Evolutionary conservation across 2,888 invertebrate species (phyloP).

Genomic region (Lucinisca nassula): DNA sequence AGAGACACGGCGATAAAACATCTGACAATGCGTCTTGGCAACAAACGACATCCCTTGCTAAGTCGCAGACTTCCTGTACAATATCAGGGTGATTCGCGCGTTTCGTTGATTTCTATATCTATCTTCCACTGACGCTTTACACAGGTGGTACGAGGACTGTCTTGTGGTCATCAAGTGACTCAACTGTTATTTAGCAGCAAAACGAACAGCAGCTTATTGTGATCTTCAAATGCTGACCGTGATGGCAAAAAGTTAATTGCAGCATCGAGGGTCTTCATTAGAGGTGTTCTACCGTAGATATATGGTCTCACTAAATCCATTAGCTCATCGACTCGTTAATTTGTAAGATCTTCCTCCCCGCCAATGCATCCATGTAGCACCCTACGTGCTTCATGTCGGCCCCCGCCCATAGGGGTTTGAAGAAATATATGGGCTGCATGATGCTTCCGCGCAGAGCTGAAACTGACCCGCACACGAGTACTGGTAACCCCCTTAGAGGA

Average conservation of each 20-base stretch:
- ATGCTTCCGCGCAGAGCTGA: too few species aligned
- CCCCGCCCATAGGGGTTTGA: too few species aligned
- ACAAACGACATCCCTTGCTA: constrained; percentile 27
- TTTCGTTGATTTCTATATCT: constrained; percentile 42
- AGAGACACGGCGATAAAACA: constrained; percentile 4
- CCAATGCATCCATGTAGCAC: neutral
- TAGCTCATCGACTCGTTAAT: neutral
- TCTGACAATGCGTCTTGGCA: constrained; percentile 37
- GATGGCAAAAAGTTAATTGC: neutral
- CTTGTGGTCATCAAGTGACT: neutral
- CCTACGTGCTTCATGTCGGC: neutral
- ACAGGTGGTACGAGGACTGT: constrained; percentile 20
- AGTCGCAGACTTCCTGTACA: constrained; percentile 23
- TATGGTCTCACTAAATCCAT: neutral
- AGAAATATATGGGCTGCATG: too few species aligned
- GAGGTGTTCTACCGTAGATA: constrained; percentile 16
- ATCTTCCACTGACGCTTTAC: constrained; percentile 35
- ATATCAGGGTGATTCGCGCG: constrained; percentile 46
- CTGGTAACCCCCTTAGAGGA: too few species aligned
- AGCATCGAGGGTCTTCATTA: neutral
- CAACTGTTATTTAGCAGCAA: constrained; percentile 6
- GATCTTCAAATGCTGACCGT: too few species aligned
- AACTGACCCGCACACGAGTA: too few species aligned
- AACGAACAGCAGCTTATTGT: constrained; percentile 16
- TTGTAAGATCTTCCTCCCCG: neutral